A percentile compares a stretch with the other conserved stretches of the same genome.
Conservation (phyloP, 2,113 vertebrate genomes). For the Festucalex cinctus region DNA sequence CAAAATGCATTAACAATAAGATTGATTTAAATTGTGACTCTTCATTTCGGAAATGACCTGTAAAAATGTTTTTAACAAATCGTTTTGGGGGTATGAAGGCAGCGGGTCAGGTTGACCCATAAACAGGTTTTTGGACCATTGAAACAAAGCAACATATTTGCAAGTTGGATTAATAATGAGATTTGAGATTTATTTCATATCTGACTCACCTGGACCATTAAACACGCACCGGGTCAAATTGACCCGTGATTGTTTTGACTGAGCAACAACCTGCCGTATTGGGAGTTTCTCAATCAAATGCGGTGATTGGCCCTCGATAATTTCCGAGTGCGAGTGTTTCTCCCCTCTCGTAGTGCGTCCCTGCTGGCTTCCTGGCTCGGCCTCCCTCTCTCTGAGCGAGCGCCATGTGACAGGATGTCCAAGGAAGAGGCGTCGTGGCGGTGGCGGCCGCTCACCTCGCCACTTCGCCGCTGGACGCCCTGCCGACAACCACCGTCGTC, state of each 20-base stretch:
- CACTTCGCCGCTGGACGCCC: not conserved
- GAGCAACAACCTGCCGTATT: too few relatives aligned
- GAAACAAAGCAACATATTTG: not conserved
- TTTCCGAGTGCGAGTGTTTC: not conserved
- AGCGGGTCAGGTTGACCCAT: not conserved
- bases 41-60: too few relatives aligned
- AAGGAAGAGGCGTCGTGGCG: constrained; percentile 17
- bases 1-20: too few relatives aligned
- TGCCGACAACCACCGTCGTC: not conserved
- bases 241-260: not conserved
- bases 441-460: not conserved
- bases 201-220: not conserved
- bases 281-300: not conserved
- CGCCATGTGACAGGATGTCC: constrained; percentile 63
- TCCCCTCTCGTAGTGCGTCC: not conserved
- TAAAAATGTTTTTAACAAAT: too few relatives aligned
- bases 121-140: not conserved
- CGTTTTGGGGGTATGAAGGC: not conserved
- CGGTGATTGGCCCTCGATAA: not conserved
- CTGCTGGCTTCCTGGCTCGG: constrained; percentile 12
- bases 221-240: not conserved
- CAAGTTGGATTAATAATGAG: not conserved
- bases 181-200: not conserved
- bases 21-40: too few relatives aligned
- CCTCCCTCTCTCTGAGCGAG: constrained; percentile 8